Evolutionary conservation across 2,888 invertebrate species (phyloP), one percentile per base, ranked within the genome.

Genomic region (Fragum sueziense): DNA sequence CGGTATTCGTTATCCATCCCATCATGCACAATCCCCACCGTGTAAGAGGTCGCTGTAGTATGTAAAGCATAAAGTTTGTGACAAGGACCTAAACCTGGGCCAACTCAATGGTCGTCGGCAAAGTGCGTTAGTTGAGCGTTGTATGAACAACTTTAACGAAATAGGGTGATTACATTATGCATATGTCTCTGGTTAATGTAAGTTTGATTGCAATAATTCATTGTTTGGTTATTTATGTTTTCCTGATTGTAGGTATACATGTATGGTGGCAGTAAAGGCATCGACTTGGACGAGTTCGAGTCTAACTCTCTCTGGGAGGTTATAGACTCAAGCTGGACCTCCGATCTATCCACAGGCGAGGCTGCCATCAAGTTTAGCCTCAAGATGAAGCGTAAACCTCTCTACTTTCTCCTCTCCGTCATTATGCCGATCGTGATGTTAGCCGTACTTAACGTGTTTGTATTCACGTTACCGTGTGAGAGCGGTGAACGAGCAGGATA

Each of bases 401-500:
- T 68, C 29, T 76, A 76, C 34, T 33, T 69, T 31, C 22, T 84
- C 2, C 57, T 84, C 14, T 52, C 76, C 1, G 57, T 84, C 0
- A 61, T 84, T 6, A 34, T 84, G 52, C 80, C 84, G 14, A 65
- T 80, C 6, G 31, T 76, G 1, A 67, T 83, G 75, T 62, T 80
- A 33, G 57, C 79, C 1, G 37, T 80, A 1, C 52, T 83, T 11
- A 70, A 83, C 54, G 22, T 80, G 2, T 74, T 72, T 41, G 76
- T 76, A 2, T 83, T 83, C 34, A 61, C 74, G 33, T 59, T 83
- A 31, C 83, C 83, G 33, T 73, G 82, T 33, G 71, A 74, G 20
- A 74, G 79, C 25, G 84, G 80, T 0, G 84, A 84, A 31, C 76
- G 76, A 31, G 78, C 79, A 14, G 68, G 78, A 6, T 84, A 79